Evolutionary conservation across 2,113 vertebrate species (phyloP).

Genomic region (Caranx ignobilis): DNA sequence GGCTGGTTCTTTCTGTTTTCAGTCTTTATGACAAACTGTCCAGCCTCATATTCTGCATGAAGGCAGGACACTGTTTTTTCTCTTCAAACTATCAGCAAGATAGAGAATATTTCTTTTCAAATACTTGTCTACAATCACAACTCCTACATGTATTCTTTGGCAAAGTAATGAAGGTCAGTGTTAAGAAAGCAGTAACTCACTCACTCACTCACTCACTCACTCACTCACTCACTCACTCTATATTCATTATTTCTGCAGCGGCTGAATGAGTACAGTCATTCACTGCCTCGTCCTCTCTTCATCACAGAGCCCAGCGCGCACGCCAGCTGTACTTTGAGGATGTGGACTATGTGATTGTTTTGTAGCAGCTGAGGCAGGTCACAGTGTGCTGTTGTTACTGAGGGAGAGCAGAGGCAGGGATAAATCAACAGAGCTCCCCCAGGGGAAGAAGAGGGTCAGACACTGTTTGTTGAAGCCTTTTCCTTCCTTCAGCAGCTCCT

Average conservation of each 20-base stretch:
- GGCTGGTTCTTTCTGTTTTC: background rate
- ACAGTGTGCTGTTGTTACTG: slow-evolving; percentile 34
- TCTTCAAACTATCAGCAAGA: no score
- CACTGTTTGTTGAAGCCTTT: slow-evolving; percentile 61
- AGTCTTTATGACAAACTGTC: background rate
- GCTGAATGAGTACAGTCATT: background rate
- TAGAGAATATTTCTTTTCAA: no score
- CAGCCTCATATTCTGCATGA: background rate
- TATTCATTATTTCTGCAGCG: background rate
- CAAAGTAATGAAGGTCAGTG: background rate
- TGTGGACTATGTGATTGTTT: slow-evolving; percentile 44
- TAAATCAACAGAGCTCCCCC: slow-evolving; percentile 49
- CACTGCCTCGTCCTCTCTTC: background rate
- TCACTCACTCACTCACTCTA: background rate
- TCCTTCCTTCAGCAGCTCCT: slow-evolving; percentile 61
- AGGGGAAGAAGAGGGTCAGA: slow-evolving; percentile 21
- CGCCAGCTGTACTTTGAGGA: slow-evolving; percentile 23
- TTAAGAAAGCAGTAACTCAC: no score
- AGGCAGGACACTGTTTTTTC: background rate
- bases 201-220: background rate
- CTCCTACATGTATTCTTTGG: background rate
- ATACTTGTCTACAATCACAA: background rate
- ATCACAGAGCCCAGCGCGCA: background rate
- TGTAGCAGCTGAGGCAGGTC: slow-evolving; percentile 7
- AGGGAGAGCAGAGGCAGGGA: slow-evolving; percentile 28